Evolutionary conservation across 2,888 invertebrate species (phyloP), one percentile per base, ranked within the genome.

Genomic region (Limenitis camilla): DNA sequence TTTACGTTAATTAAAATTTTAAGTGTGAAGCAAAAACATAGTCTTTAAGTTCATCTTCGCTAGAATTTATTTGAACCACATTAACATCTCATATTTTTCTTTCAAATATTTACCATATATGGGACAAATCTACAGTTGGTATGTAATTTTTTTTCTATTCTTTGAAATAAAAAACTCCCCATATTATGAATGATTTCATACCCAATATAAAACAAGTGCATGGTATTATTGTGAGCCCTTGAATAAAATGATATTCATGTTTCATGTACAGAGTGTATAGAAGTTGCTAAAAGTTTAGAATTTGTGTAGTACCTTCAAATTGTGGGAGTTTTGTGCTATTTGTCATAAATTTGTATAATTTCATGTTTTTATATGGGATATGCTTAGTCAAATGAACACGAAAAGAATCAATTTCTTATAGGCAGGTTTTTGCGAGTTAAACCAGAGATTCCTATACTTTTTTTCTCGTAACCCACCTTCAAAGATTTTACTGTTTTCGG

Each of bases 101-200:
- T 84, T 74, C 85, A 77, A 81, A 73, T 72, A 66, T 75, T 68
- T 69, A 74, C 73, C 74, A 71, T 78, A 71, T 74, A 72, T 76
- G 85, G n/a, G 86, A 86, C 71, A 74, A 74, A 72, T 61, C 66
- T 62, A 71, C 85, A 84, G 86, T 86, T 63, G 86, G 86, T 87
- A 86, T 76, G 86, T 87, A 86, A 81, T 71, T 63, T 67, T 72
- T 71, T 64, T 55, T 70, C 43, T 63, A 45, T 10, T 45, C 56
- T 55, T 53, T 63, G 67, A 74, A 70, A 33, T 74, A 70, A 75
- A 69, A 69, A 71, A 63, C 68, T 76, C 71, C 71, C 71, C 44
- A 28, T 52, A 48, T 39, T 42, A 52, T 46, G 42, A 51, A 49
- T 46, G 50, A 19, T 45, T 10, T 49, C 40, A 49, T 53, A 56